Evolutionary conservation across 1,140 invertebrate genomes (phyloP).

Genomic region (Steinernema khuongi): DNA sequence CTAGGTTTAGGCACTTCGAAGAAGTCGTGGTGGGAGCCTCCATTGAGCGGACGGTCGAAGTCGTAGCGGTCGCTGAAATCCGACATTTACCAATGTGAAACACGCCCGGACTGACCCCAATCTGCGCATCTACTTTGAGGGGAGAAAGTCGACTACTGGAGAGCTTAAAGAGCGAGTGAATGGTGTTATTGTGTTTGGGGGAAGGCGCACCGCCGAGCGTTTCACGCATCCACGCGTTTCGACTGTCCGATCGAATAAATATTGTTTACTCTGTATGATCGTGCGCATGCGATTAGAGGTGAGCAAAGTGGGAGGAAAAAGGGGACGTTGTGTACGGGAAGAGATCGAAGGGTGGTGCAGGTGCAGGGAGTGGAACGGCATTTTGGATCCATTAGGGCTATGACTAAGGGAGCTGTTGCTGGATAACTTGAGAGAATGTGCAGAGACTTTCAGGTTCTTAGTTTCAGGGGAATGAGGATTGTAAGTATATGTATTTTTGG

Average conservation of each 20-base stretch:
- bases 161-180: background rate
- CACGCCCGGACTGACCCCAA: too few species aligned
- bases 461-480: too few species aligned
- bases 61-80: background rate
- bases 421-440: too few species aligned
- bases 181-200: background rate
- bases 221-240: background rate
- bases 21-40: background rate
- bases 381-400: too few species aligned
- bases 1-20: background rate
- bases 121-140: too few species aligned
- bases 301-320: background rate
- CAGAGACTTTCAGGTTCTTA: too few species aligned
- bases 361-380: too few species aligned
- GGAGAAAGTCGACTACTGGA: too few species aligned
- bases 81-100: background rate
- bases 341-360: too few species aligned
- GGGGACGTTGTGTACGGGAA: too few species aligned
- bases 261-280: background rate
- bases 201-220: background rate
- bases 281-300: background rate
- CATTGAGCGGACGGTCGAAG: background rate
- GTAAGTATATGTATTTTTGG: too few species aligned
- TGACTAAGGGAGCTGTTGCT: too few species aligned
- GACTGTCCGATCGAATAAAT: constrained; percentile 10